Base-by-base conservation (phyloP, 2,113 vertebrate genomes). In the Eretmochelys imbricata region DNA sequence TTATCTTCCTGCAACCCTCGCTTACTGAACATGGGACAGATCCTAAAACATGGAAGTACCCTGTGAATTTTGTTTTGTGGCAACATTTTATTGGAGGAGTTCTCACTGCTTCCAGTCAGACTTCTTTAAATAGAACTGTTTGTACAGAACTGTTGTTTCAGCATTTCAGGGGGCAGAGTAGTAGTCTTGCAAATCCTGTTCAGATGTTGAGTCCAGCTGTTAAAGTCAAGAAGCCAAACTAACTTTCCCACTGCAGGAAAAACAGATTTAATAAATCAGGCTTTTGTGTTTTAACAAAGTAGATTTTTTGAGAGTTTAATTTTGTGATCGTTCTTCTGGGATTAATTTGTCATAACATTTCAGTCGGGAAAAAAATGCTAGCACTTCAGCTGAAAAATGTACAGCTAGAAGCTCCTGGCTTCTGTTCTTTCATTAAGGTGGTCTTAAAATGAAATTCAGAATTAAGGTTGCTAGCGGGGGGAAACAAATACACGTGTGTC, bases 301-400 rank as follows among this genome's bases (percentile, higher is more conserved):
- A 89, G 54, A 57, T 83, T 75, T 91, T 94, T 49, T 89, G 7
- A 46, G 29, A 8, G 38, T 46, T 76, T 19, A 46, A 76, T 62
- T 82, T 93, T 88, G 94, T 94, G 31, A 65, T 86, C 17, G 29
- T 94, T 95, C 90, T 96, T 94, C 88, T 94, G 82, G 88, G 88
- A 96, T 78, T 92, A 93, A 92, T 42, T 16, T 72, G 53, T 16
- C 13, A 89, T 51, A 85, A 88, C 16, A 27, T 62, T 94, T 82
- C 81, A 84, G 55, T 84, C 25, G 46, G 46, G 55, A 76, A 90
- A 6, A 7, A 82, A 93, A 49, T 55, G 46, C 84, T 29, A 72
- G 20, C 78, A 86, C 48, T 90, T 94, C 76, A 95, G 54, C 51
- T 91, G 59, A 84, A 91, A 92, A 81, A 65, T 42, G 10, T 46